These are phyloP conservation scores for Mythimna albipuncta DNA, from an alignment of 2,888 invertebrate genomes.

Conservation along the genomic window DNA sequence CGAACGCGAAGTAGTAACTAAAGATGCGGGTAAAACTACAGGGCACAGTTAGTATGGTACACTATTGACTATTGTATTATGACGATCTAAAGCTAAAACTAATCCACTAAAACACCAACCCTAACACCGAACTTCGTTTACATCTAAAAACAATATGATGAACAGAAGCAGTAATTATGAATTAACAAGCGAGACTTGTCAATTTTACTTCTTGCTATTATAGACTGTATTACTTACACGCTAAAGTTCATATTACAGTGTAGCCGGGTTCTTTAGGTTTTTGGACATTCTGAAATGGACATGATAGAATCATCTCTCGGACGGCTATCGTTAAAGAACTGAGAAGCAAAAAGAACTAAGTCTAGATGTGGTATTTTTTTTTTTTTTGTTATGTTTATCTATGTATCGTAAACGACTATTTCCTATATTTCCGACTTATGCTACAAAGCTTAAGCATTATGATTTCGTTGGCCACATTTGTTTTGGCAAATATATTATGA, in stretches of 20 bases:
- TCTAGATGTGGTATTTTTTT: not conserved
- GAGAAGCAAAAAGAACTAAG: slow-evolving; percentile 13
- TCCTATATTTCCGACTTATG: slow-evolving; percentile 15
- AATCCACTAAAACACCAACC: slow-evolving; percentile 37
- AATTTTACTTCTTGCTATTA: slow-evolving; percentile 23
- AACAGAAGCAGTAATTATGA: slow-evolving; percentile 46
- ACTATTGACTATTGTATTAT: not conserved
- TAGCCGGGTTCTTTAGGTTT: slow-evolving; percentile 31
- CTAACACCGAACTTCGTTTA: slow-evolving; percentile 52
- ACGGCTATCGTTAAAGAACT: slow-evolving; percentile 16
- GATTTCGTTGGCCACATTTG: slow-evolving; percentile 53
- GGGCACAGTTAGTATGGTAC: no score
- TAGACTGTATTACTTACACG: slow-evolving; percentile 27
- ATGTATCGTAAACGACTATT: slow-evolving; percentile 1
- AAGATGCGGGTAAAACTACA: no score
- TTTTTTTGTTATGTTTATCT: not conserved
- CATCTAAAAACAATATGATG: slow-evolving; percentile 34
- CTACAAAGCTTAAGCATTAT: slow-evolving; percentile 44
- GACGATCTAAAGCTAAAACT: slow-evolving; percentile 31
- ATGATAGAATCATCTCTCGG: slow-evolving; percentile 7
- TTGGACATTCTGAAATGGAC: slow-evolving; percentile 7
- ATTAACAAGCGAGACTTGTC: slow-evolving; percentile 33
- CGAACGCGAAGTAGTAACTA: no score
- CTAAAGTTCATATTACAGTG: slow-evolving; percentile 38
- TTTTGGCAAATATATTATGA: slow-evolving; percentile 58